These are phyloP conservation scores for Hesperia comma DNA, from an alignment of 2,888 invertebrate species.

Conservation along the genomic window DNA sequence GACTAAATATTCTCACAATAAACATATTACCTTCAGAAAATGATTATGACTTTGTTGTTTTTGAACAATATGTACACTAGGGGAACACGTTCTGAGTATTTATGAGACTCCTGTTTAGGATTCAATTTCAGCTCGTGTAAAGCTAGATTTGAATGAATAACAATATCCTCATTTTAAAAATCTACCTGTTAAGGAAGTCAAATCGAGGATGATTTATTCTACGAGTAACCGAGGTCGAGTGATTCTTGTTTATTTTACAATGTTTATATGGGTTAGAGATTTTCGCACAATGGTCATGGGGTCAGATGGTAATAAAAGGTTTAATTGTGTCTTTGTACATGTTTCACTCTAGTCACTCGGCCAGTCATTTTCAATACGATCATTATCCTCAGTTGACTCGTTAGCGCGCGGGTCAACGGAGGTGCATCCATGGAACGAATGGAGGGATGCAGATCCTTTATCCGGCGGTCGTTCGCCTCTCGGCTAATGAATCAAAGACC, in stretches of 20 bases:
- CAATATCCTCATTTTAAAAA: slow-evolving; percentile 75
- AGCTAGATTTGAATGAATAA: slow-evolving; percentile 78
- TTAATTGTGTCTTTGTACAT: slow-evolving; percentile 56
- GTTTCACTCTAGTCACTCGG: slow-evolving; percentile 56
- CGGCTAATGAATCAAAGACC: slow-evolving; percentile 78
- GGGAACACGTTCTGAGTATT: slow-evolving; percentile 64
- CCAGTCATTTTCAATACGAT: slow-evolving; percentile 73
- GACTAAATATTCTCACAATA: too few species aligned
- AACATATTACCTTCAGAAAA: slow-evolving; percentile 30
- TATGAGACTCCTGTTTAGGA: slow-evolving; percentile 74
- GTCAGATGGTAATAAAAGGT: slow-evolving; percentile 56
- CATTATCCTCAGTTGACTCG: slow-evolving; percentile 75
- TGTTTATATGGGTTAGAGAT: slow-evolving; percentile 67
- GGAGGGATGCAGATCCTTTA: slow-evolving; percentile 75
- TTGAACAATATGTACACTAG: slow-evolving; percentile 47
- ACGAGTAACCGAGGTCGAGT: slow-evolving; percentile 67
- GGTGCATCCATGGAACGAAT: slow-evolving; percentile 74
- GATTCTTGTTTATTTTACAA: slow-evolving; percentile 62
- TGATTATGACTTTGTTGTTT: slow-evolving; percentile 52
- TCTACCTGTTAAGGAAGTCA: slow-evolving; percentile 76
- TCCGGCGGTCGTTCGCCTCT: slow-evolving; percentile 74
- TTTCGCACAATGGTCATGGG: slow-evolving; percentile 56
- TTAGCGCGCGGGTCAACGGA: slow-evolving; percentile 71
- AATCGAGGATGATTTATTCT: slow-evolving; percentile 73
- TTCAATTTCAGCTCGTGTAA: slow-evolving; percentile 80